Base-by-base conservation (phyloP, 64 coral and sea anemone genomes). In the Astreopora myriophthalma region DNA sequence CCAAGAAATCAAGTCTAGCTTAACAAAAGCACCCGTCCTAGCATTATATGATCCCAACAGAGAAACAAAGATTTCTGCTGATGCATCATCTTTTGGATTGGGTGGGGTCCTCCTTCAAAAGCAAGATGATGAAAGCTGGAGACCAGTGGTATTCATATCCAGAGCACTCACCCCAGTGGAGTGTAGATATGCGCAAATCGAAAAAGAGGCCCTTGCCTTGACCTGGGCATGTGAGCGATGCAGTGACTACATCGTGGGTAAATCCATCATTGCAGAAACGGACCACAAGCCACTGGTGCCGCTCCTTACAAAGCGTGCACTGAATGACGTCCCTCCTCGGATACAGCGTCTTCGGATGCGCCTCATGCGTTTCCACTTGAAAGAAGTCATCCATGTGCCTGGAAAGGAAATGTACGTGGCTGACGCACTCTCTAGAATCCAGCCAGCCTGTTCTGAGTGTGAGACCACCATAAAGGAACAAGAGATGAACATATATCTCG, bases 201-300 rank as follows among this genome's bases (percentile, higher is more conserved):
- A 92, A 32, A 85, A 86, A 67, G 74, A 44, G 40, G 79, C 16
- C 22, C 30, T 78, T 27, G 87, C 51, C 8, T 34, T 79, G n/a
- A 79, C 75, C 22, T 89, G 87, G 73, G 75, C 87, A 17, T 78
- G 87, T 36, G 73, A 89, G 34, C 65, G 73, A 8, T 92, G 27
- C 11, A 85, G 66, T 19, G 65, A 86, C 31, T 91, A 91, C 24
- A 80, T 91, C 8, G 40, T 91, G 37, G 60, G 58, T n/a, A n/a
- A n/a, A n/a, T n/a, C n/a, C n/a, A n/a, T n/a, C n/a, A n/a, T n/a
- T n/a, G n/a, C n/a, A n/a, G n/a, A n/a, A n/a, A n/a, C n/a, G n/a
- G n/a, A n/a, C n/a, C n/a, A n/a, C n/a, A n/a, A n/a, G n/a, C n/a
- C n/a, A n/a, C n/a, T n/a, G n/a, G n/a, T n/a, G n/a, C n/a, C n/a